A percentile compares a stretch with the other conserved stretches of the same genome.
These are phyloP conservation scores for Crambe crambe DNA, from an alignment of 37 sponge, comb jelly and placozoan species.

Conservation along the genomic window DNA sequence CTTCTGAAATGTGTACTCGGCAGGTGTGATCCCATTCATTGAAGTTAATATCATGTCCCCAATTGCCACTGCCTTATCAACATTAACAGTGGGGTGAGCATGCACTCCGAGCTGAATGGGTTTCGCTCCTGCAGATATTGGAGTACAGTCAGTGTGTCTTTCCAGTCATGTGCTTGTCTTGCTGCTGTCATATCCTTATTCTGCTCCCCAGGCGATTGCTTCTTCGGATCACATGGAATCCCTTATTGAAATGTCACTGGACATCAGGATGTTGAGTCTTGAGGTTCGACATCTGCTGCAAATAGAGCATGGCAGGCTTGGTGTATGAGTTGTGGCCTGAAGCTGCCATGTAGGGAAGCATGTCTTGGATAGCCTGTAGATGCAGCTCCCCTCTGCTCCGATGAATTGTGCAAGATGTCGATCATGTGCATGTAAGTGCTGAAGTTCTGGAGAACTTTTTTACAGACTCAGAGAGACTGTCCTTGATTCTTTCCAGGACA, in stretches of 20 bases:
- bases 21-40: constrained; percentile 41
- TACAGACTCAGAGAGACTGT: constrained; percentile 5
- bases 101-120: constrained; percentile 48
- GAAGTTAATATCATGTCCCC: constrained; percentile 17
- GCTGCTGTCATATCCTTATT: constrained; percentile 51
- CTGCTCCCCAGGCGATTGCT: constrained; percentile 49
- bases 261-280: constrained; percentile 25
- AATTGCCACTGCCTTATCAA: constrained; percentile 15
- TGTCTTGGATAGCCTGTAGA: constrained; percentile 33
- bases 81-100: constrained; percentile 28
- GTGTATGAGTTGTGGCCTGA: constrained; percentile 41
- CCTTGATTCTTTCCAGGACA: background rate
- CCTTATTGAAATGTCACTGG: constrained; percentile 24
- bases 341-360: constrained; percentile 38
- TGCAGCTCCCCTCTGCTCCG: too few relatives aligned
- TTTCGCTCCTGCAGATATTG: constrained; percentile 37
- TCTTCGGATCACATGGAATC: constrained; percentile 36
- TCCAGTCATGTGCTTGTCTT: constrained; percentile 50
- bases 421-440: constrained; percentile 40
- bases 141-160: constrained; percentile 49
- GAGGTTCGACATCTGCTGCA: constrained; percentile 20
- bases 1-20: constrained; percentile 42
- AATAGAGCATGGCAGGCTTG: constrained; percentile 31
- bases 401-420: constrained; percentile 35
- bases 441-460: constrained; percentile 27